Evolutionary conservation across 2,888 invertebrate species (phyloP), one percentile per base, ranked within the genome.

Genomic region (Tortricodes alternella): DNA sequence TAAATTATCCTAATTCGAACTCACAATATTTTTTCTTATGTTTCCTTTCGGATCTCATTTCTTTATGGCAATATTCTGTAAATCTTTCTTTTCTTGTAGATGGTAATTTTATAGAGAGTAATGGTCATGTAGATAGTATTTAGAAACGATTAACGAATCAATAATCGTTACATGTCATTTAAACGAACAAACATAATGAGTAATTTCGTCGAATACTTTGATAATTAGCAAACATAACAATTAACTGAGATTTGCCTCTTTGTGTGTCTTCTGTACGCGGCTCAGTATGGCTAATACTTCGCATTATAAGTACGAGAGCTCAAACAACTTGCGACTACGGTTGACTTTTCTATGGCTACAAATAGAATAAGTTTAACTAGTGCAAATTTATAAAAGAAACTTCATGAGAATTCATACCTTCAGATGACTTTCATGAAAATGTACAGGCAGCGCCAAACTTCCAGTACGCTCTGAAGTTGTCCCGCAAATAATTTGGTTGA

Each of bases 321-420:
- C n/a, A n/a, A n/a, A n/a, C n/a, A n/a, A n/a, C n/a, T n/a, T n/a
- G n/a, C n/a, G n/a, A n/a, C n/a, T n/a, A 16, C 27, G 34, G 52
- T 52, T 52, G 23, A 34, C 43, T 37, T 7, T 52, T 52, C 52
- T 52, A 52, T 52, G 52, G 3, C 18, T n/a, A 34, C 6, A 35
- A n/a, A 52, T 44, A 52, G 43, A 52, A 52, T 35, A 24, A 43
- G 51, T 34, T 24, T 35, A 43, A 52, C 51, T 52, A 13, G 43
- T 16, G 13, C 9, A 34, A 11, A 39, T 24, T 29, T 11, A n/a
- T n/a, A n/a, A n/a, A n/a, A n/a, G n/a, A n/a, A n/a, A n/a, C n/a
- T n/a, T n/a, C n/a, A n/a, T n/a, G n/a, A n/a, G n/a, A n/a, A n/a
- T n/a, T n/a, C n/a, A n/a, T n/a, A n/a, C n/a, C n/a, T n/a, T n/a